Conservation (phyloP, 2,888 invertebrate species). For the Lapara coniferarum region DNA sequence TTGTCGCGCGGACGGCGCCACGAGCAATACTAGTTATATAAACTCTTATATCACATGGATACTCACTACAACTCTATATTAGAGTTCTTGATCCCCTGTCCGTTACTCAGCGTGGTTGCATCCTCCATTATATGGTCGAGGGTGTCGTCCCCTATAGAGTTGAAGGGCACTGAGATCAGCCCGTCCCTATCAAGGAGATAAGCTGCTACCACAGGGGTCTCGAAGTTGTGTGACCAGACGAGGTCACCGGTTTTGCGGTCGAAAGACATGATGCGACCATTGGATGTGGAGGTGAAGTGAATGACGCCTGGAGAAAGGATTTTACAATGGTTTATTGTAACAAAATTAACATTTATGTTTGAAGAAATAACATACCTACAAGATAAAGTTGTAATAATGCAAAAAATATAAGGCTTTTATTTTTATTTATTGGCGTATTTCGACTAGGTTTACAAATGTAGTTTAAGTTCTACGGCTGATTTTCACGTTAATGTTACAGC, state of each 20-base stretch:
- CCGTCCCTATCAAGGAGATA: constrained; percentile 91
- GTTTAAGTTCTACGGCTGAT: too few species aligned
- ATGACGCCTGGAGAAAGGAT: constrained; percentile 86
- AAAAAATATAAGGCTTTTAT: constrained; percentile 11
- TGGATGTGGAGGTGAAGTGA: constrained; percentile 95
- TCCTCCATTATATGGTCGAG: constrained; percentile 87
- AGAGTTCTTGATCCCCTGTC: constrained; percentile 83
- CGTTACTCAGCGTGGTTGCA: constrained; percentile 78
- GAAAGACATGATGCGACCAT: constrained; percentile 92
- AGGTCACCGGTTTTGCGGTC: constrained; percentile 91
- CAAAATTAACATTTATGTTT: too few species aligned
- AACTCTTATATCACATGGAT: constrained; percentile 20
- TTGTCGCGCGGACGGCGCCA: too few species aligned
- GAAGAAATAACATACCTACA: too few species aligned
- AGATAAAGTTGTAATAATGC: too few species aligned
- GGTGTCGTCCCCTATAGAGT: constrained; percentile 94
- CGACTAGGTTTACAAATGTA: too few species aligned
- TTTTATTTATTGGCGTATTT: too few species aligned
- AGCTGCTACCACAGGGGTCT: constrained; percentile 95
- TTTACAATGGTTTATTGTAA: too few species aligned
- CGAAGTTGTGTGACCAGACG: constrained; percentile 93
- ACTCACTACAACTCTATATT: constrained; percentile 86
- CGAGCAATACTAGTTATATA: too few species aligned
- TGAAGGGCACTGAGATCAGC: constrained; percentile 93
- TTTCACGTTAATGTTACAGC: too few species aligned